phyloP scores from a whole-genome alignment of 2,113 vertebrate genomes.

The Carassius gibelio region DNA sequence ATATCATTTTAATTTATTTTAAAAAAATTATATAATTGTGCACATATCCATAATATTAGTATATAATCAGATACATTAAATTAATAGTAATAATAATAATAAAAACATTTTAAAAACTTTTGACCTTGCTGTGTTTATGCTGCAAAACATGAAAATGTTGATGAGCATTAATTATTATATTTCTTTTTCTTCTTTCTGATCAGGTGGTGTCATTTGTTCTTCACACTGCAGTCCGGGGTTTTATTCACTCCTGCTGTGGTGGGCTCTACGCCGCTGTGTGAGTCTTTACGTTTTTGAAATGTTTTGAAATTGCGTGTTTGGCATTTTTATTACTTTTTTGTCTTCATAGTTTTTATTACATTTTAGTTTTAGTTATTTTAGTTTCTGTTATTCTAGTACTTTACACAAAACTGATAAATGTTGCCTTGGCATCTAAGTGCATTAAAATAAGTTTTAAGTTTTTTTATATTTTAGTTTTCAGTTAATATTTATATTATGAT shows the following conservation, averaged over 20 bases:
- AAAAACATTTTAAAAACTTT: no score
- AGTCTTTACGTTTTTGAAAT: slow-evolving; percentile 61
- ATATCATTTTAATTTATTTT: no score
- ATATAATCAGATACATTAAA: no score
- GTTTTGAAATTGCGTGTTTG: neutral
- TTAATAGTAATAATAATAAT: no score
- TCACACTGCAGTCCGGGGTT: slow-evolving; percentile 85
- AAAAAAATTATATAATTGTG: neutral
- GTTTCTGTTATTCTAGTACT: neutral
- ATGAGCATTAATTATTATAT: neutral
- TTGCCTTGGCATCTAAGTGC: neutral
- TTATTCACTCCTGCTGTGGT: slow-evolving; percentile 87
- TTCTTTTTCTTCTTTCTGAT: slow-evolving; percentile 8
- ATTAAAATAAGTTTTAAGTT: no score
- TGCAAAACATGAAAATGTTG: neutral
- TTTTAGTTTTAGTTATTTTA: neutral
- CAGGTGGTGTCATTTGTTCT: slow-evolving; percentile 82
- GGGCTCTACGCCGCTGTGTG: slow-evolving; percentile 87
- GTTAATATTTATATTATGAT: no score
- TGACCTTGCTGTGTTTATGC: neutral
- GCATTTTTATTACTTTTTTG: neutral
- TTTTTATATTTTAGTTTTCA: no score
- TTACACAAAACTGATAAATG: neutral
- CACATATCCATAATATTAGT: no score
- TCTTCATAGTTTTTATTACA: no score